Conservation (phyloP, 64 coral and sea anemone species). For the Actinia tenebrosa region DNA sequence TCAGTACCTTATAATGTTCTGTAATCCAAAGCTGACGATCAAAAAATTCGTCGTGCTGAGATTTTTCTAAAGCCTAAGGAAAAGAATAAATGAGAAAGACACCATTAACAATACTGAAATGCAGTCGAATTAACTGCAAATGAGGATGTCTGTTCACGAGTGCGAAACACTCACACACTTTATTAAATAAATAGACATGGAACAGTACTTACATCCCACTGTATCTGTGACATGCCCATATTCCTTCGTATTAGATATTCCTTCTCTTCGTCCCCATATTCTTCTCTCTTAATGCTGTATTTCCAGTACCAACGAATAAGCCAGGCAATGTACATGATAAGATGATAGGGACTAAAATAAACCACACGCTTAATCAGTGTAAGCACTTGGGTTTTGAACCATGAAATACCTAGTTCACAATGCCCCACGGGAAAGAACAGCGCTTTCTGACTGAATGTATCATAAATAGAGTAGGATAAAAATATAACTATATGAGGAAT, state of each 20-base stretch:
- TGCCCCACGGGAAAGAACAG: no score
- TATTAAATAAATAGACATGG: neutral
- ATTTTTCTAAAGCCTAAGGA: constrained; percentile 52
- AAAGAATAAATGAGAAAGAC: neutral
- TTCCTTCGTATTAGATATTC: constrained; percentile 75
- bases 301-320: constrained; percentile 91
- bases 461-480: no score
- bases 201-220: constrained; percentile 71
- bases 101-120: neutral
- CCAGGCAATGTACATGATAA: constrained; percentile 70
- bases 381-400: no score
- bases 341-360: constrained; percentile 71
- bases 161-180: neutral
- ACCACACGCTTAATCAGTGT: no score
- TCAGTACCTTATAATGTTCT: constrained; percentile 66
- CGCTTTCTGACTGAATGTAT: no score
- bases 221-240: constrained; percentile 54
- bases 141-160: no score
- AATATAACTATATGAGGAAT: no score
- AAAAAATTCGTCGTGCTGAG: constrained; percentile 59
- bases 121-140: no score
- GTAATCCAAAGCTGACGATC: constrained; percentile 72
- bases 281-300: constrained; percentile 64
- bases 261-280: constrained; percentile 95
- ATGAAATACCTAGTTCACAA: no score